These are phyloP conservation scores for Ligdia adustata DNA, from an alignment of 2,888 invertebrate species.

Conservation along the genomic window DNA sequence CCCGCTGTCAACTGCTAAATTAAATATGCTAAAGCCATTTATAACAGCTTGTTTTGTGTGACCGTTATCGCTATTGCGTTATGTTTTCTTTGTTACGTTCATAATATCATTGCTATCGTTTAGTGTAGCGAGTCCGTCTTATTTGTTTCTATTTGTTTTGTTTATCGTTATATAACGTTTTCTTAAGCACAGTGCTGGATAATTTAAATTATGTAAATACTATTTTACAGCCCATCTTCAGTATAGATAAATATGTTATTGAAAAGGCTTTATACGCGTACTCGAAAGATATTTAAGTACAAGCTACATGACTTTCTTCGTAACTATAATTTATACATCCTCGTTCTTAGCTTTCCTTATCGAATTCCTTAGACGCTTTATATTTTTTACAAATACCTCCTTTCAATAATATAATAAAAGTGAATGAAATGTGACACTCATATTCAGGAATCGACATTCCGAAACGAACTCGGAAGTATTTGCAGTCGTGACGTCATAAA, in stretches of 20 bases:
- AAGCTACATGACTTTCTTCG: conserved; percentile 4
- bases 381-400: background rate
- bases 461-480: conserved; percentile 45
- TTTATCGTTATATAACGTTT: conserved; percentile 9
- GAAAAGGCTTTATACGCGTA: conserved; percentile 4
- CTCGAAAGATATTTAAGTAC: background rate
- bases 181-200: conserved; percentile 6
- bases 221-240: conserved; percentile 14
- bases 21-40: conserved; percentile 43
- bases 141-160: conserved; percentile 22
- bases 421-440: conserved; percentile 13
- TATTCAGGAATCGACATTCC: conserved; percentile 25
- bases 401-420: background rate
- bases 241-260: conserved; percentile 8
- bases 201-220: conserved; percentile 16
- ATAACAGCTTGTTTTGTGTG: conserved; percentile 38
- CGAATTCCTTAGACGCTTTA: background rate
- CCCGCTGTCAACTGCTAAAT: conserved; percentile 38
- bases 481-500: conserved; percentile 66
- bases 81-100: conserved; percentile 24
- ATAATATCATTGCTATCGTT: conserved; percentile 24
- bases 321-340: conserved; percentile 4
- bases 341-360: conserved; percentile 1
- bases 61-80: conserved; percentile 38
- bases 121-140: conserved; percentile 12